Base-by-base conservation (phyloP, 1,140 invertebrate species). In the Plectus sambesii region DNA sequence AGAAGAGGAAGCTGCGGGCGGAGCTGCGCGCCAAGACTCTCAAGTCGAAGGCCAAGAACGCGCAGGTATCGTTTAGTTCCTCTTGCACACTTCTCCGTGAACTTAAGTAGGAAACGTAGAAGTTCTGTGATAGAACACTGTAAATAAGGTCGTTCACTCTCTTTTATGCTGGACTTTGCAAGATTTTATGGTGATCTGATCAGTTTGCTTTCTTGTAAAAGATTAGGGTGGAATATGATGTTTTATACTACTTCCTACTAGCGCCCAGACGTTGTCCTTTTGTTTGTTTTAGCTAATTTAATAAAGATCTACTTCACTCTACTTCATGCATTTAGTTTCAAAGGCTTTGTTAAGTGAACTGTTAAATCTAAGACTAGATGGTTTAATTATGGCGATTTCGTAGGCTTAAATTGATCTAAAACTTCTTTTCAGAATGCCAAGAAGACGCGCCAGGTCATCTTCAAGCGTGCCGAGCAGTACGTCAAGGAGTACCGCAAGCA, bases 381-480 rank as follows among this genome's bases (percentile, higher is more conserved):
- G n/a, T n/a, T n/a, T n/a, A n/a, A n/a, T n/a, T n/a, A n/a, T n/a
- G n/a, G n/a, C n/a, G n/a, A n/a, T n/a, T n/a, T n/a, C n/a, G n/a
- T n/a, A n/a, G n/a, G n/a, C 71, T 80, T 80, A 69, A 85, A 86
- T 66, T 78, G 87, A 42, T 89, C 89, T 30, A 89, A 96, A 69
- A 79, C 5, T 82, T 41, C 33, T 30, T 69, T 69, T 25, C 60
- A 75, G 74, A 66, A 65, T 57, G 42, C 53, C 9, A 56, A 61
- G 36, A 60, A 65, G 17, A 77, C 75, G 58, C 71, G 71, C 41
- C 61, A 62, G 9, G 61, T 74, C 8, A 75, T 93, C 73, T 81
- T 81, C 71, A 87, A 87, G 68, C 79, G 88, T 47, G 92, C 92
- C 33, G 92, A 98, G 69, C 79, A 82, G 59, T 99, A 98, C 74